Base-by-base conservation (phyloP, 1,140 invertebrate species). In the Drosophila oshimai region DNA sequence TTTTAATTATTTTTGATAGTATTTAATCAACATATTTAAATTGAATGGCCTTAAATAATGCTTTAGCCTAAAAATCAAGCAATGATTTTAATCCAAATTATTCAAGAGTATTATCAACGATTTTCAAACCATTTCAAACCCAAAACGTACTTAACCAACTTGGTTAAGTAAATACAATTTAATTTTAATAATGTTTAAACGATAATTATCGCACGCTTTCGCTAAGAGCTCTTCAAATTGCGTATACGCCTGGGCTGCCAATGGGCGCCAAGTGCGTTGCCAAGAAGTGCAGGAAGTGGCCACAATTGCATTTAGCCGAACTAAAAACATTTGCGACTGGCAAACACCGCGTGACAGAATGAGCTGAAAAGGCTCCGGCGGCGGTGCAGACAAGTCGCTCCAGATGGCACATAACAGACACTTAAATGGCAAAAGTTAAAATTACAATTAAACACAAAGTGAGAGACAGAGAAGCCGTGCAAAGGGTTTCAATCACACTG, bases 291-390 rank as follows among this genome's bases (percentile, higher is more conserved):
- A 10, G 15, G 58, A 62, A 64, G 41, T 65, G 58, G 58, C 61
- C 61, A 65, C 61, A 65, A 65, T 64, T 65, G 61, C 61, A 65
- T 65, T 65, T 64, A 65, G 58, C 34, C 57, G 20, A 65, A 64
- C 61, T 65, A 18, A 64, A 65, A 65, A 65, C 58, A 64, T 65
- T 65, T 65, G 24, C 57, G 42, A 49, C 20, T 24, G 61, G 57
- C 58, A 65, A 65, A 62, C 55, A 62, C 12, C 39, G 37, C 37
- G 28, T 62, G 58, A 45, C 58, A 62, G 58, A 18, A 60, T 37
- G 37, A 22, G 37, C 42, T 41, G 61, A 39, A 29, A 37, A 62
- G 57, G 31, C 18, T 44, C 18, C 57, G 20, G 20, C 36, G 53
- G 39, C 41, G 31, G 17, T 62, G 60, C 41, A 62, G 57, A 62